These are phyloP conservation scores for Phrynocephalus forsythii DNA, from an alignment of 2,797 vertebrate genomes.

Conservation along the genomic window DNA sequence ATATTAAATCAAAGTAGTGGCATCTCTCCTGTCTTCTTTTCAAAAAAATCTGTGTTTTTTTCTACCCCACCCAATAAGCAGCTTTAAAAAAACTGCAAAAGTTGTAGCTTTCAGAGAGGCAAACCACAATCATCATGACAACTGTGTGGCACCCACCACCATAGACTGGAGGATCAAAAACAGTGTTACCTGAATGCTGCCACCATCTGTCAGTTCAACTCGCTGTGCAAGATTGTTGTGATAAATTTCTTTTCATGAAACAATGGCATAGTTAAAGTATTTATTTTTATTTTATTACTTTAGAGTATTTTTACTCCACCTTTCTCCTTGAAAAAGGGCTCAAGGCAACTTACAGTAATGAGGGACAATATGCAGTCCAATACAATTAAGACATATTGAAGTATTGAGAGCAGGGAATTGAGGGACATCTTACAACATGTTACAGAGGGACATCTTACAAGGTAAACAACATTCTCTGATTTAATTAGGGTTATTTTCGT, in stretches of 20 bases:
- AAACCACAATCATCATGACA: conserved; percentile 9
- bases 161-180: background rate
- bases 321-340: too few relatives aligned
- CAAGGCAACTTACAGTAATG: too few relatives aligned
- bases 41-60: conserved; percentile 4
- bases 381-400: too few relatives aligned
- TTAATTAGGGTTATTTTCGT: background rate
- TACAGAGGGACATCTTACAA: background rate
- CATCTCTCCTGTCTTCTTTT: conserved; percentile 21
- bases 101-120: conserved; percentile 23
- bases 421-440: too few relatives aligned
- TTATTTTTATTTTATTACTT: too few relatives aligned
- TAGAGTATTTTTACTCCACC: too few relatives aligned
- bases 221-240: background rate
- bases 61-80: background rate
- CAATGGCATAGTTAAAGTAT: background rate
- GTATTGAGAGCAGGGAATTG: too few relatives aligned
- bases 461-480: background rate
- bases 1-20: conserved; percentile 39
- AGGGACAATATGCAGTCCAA: too few relatives aligned
- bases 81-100: background rate
- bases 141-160: background rate
- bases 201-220: background rate
- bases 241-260: background rate
- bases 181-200: background rate